Percentiles rank a stretch among this genome's conserved stretches.
Conservation (phyloP, 2,888 invertebrate species). For the Acanthosepion pharaonis region DNA sequence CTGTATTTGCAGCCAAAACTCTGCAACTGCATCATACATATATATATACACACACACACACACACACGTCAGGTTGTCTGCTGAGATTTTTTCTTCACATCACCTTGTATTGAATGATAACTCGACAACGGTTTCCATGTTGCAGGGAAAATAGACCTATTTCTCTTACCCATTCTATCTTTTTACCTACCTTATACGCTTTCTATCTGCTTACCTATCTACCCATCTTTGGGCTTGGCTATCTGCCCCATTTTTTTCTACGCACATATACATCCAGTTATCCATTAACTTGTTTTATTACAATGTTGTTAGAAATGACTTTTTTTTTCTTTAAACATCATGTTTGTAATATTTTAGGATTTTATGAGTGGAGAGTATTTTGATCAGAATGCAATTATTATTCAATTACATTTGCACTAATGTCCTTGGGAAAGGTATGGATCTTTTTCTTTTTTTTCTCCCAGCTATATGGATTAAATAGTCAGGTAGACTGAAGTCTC, state of each 20-base stretch:
- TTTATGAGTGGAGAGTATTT: too few species aligned
- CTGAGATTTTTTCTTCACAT: neutral
- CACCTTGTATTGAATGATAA: conserved; percentile 21
- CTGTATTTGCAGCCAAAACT: neutral
- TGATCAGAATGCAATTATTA: too few species aligned
- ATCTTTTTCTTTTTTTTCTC: too few species aligned
- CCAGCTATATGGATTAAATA: too few species aligned
- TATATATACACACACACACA: neutral
- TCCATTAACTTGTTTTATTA: neutral
- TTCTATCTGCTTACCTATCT: neutral
- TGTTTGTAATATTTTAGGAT: too few species aligned
- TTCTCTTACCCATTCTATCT: neutral
- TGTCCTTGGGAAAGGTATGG: too few species aligned
- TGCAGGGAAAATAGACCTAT: neutral
- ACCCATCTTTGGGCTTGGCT: neutral
- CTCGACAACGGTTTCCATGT: neutral
- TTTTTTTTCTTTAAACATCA: too few species aligned
- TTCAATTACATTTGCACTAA: too few species aligned
- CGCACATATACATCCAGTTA: neutral
- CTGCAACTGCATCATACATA: neutral
- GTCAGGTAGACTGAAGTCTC: too few species aligned
- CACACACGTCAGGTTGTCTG: neutral
- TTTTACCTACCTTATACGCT: neutral
- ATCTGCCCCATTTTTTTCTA: neutral
- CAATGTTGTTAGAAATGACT: neutral